Conservation (phyloP, 2,113 vertebrate species). For the Xerus inauris region DNA sequence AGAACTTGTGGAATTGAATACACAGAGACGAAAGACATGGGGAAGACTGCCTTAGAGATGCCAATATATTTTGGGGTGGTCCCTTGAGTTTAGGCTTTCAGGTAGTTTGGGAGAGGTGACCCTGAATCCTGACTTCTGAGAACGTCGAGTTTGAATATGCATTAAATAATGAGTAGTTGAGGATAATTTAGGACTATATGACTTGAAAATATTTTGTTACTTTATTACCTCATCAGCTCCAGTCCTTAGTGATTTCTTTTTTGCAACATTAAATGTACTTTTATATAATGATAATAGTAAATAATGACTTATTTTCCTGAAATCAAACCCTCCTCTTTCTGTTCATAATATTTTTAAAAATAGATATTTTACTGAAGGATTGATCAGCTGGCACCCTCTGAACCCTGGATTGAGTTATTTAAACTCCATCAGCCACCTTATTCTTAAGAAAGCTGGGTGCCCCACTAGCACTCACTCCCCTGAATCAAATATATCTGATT, state of each 20-base stretch:
- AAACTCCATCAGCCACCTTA: background rate
- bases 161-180: background rate
- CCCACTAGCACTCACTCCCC: background rate
- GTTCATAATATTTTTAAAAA: background rate
- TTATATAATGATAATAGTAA: background rate
- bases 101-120: background rate
- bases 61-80: background rate
- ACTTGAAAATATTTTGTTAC: background rate
- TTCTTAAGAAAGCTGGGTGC: background rate
- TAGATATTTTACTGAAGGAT: background rate
- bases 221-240: background rate
- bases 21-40: rapidly evolving
- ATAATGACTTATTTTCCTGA: background rate
- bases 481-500: background rate
- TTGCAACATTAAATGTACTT: background rate
- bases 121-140: background rate
- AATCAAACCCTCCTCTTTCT: background rate
- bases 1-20: background rate
- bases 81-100: background rate
- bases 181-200: background rate
- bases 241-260: background rate
- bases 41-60: background rate
- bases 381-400: too few relatives aligned
- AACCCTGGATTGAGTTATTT: background rate
- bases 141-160: background rate